Evolutionary conservation across 2,888 invertebrate species (phyloP).

Genomic region (Imbricaverruca yamaguchii): DNA sequence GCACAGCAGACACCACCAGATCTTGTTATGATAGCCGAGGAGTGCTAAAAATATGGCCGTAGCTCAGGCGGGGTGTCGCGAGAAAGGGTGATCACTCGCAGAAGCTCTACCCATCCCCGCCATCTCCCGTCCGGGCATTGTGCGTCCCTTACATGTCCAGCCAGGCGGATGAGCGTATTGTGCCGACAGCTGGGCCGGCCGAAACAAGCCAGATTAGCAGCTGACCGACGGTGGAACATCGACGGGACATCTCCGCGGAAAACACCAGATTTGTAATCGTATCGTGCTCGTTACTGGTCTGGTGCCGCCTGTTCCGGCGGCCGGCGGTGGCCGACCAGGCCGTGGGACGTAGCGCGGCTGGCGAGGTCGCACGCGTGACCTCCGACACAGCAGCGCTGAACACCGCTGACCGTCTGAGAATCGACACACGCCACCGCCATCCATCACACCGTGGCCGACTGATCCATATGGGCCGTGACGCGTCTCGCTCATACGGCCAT

Average conservation of each 20-base stretch:
- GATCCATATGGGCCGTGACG: background rate
- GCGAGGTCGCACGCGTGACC: no score
- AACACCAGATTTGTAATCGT: background rate
- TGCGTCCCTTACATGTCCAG: background rate
- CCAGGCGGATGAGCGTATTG: background rate
- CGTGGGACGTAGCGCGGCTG: background rate
- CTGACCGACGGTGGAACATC: background rate
- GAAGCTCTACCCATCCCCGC: background rate
- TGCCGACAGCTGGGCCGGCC: background rate
- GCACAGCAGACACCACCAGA: background rate
- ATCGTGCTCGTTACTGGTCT: no score
- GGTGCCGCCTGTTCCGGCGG: background rate
- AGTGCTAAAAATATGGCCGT: background rate
- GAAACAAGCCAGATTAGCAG: background rate
- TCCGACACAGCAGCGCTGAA: background rate
- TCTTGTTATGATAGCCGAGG: slow-evolving; percentile 12
- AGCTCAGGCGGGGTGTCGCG: background rate
- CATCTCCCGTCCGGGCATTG: background rate
- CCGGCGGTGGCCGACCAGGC: background rate
- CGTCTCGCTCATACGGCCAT: background rate
- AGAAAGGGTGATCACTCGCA: background rate
- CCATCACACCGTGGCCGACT: background rate
- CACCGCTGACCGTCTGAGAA: background rate
- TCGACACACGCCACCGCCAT: background rate
- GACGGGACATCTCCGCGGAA: background rate